Evolutionary conservation across 2,797 vertebrate species (phyloP), one percentile per base, ranked within the genome.

Genomic region (Gambusia yucatana): DNA sequence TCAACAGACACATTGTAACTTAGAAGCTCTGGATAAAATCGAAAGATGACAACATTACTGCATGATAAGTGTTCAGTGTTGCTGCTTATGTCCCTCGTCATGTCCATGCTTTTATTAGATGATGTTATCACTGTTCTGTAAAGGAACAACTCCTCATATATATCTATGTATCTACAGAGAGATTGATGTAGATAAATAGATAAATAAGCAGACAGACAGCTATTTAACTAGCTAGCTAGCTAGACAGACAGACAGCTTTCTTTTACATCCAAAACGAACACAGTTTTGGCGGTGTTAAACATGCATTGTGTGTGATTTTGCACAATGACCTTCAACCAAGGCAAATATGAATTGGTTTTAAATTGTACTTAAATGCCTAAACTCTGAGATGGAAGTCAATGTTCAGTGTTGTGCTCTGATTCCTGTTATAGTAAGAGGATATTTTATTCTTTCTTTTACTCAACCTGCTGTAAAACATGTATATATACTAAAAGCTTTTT

Each of bases 31-130:
- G 59, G 47, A 92, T 94, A 95, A 92, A 94, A 96, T 94, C 95
- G 95, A 95, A 96, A 95, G 95, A 96, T 96, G 70, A 78, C 96
- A 94, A 96, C 96, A 96, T 97, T 95, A 76, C 94, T 98, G 97
- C 98, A 98, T 98, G 97, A 96, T 89, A 87, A 94, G 86, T 97
- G 96, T 97, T 87, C 36, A 95, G 74, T 93, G 92, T 94, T 82
- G 88, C 91, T 88, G 80, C 91, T 88, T 81, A 81, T 77, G 78
- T 88, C 82, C 75, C 70, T 90, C 88, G 82, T 91, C 75, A 86
- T 30, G 73, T 82, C 77, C 82, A 61, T 88, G 73, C 83, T 90
- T 80, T 77, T 72, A 81, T 70, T 84, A 75, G 78, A 77, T 83
- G 75, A 82, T 63, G 36, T 80, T 76, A 72, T 77, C 50, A 69